Conservation (phyloP, 2,888 invertebrate species). For the Aproaerema taeniolella region DNA sequence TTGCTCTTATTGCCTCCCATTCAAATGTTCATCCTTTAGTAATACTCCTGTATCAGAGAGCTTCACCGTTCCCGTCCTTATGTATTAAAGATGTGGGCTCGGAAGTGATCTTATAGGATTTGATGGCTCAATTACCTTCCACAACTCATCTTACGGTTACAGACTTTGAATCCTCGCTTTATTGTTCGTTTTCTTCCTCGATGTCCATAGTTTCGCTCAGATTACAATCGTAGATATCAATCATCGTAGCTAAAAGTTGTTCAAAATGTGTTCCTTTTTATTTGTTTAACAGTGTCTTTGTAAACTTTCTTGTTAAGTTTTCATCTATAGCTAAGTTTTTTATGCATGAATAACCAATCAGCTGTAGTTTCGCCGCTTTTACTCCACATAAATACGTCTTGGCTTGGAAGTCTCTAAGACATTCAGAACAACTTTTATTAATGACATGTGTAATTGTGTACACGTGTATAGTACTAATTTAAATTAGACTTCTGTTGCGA, state of each 20-base stretch:
- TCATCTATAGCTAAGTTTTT: too few species aligned
- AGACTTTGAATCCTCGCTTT: background rate
- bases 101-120: conserved; percentile 1
- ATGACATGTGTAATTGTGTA: background rate
- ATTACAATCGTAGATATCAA: too few species aligned
- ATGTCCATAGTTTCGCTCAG: too few species aligned
- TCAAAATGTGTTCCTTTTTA: too few species aligned
- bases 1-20: too few species aligned
- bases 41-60: too few species aligned
- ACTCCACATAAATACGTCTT: background rate
- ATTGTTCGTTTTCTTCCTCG: too few species aligned
- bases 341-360: conserved; percentile 4
- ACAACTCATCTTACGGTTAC: background rate
- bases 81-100: background rate
- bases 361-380: background rate
- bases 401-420: background rate
- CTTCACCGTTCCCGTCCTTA: too few species aligned
- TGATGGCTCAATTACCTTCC: conserved; percentile 3
- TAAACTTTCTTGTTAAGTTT: too few species aligned
- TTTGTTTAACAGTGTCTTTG: too few species aligned
- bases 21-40: too few species aligned
- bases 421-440: conserved; percentile 1
- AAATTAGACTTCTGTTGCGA: background rate
- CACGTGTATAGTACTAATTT: conserved; percentile 12
- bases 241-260: too few species aligned